Percentiles rank a stretch among this genome's conserved stretches.
phyloP scores from a whole-genome alignment of 2,113 vertebrate species.

The Tor tambroides region DNA sequence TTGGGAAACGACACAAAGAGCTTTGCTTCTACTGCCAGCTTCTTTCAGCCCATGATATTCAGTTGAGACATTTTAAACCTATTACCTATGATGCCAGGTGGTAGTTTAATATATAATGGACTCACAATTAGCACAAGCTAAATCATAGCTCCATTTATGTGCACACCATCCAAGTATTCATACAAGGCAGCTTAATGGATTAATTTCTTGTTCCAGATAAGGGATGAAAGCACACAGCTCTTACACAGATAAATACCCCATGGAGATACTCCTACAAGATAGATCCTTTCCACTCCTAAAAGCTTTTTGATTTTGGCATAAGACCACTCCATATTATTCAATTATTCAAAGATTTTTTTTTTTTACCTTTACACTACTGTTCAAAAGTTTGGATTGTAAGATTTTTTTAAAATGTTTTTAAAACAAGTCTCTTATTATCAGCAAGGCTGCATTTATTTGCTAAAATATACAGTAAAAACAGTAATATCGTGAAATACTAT shows the following conservation, averaged over 20 bases:
- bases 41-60: conserved; percentile 23
- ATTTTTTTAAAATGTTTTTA: background rate
- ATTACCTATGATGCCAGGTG: background rate
- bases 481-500: background rate
- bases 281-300: background rate
- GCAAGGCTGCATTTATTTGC: background rate
- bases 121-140: conserved; percentile 37
- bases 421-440: background rate
- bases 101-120: conserved; percentile 1
- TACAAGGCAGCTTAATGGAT: conserved; percentile 55
- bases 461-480: background rate
- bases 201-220: conserved; percentile 12
- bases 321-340: background rate
- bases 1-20: conserved; percentile 22
- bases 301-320: background rate
- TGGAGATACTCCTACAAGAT: background rate
- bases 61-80: conserved; percentile 25
- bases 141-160: conserved; percentile 31
- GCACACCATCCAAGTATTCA: conserved; percentile 43
- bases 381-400: background rate
- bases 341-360: background rate
- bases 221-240: background rate
- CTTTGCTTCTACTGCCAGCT: conserved; percentile 33
- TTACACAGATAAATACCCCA: background rate
- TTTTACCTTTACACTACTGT: background rate